phyloP scores from a whole-genome alignment of 2,797 vertebrate species.

The Sebastolobus altivelis region DNA sequence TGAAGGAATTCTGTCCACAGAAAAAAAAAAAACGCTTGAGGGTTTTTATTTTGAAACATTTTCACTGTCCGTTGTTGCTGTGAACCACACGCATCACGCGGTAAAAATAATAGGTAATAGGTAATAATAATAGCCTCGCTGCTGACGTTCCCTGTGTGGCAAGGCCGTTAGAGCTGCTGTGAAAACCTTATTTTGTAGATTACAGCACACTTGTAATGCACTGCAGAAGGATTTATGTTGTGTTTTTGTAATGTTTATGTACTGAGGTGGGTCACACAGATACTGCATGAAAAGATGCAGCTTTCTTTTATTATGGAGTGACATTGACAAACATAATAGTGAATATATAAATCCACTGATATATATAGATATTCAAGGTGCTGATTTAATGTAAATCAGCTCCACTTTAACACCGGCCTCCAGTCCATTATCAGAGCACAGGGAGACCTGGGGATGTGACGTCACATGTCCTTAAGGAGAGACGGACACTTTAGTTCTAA shows the following conservation, averaged over 20 bases:
- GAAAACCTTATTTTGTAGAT: not conserved
- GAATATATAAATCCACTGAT: not conserved
- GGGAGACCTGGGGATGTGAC: slow-evolving; percentile 22
- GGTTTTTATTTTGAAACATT: too few relatives aligned
- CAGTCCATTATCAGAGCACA: not conserved
- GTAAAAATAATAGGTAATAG: too few relatives aligned
- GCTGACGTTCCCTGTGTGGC: too few relatives aligned
- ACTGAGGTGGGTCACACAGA: not conserved
- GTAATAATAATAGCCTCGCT: too few relatives aligned
- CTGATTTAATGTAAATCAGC: not conserved
- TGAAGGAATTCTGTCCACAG: too few relatives aligned
- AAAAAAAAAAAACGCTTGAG: too few relatives aligned
- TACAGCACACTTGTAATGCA: not conserved
- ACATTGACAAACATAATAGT: not conserved
- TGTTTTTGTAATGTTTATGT: not conserved
- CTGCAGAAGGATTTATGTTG: not conserved
- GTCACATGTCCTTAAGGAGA: not conserved
- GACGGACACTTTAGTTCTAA: not conserved
- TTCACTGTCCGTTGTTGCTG: too few relatives aligned
- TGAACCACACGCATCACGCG: too few relatives aligned
- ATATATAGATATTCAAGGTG: not conserved
- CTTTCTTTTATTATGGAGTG: not conserved
- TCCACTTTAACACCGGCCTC: not conserved
- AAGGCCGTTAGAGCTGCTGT: not conserved
- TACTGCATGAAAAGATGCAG: not conserved